These are phyloP conservation scores for Ichneumoninae sp. DNA, from an alignment of 2,888 invertebrate genomes.

Conservation along the genomic window DNA sequence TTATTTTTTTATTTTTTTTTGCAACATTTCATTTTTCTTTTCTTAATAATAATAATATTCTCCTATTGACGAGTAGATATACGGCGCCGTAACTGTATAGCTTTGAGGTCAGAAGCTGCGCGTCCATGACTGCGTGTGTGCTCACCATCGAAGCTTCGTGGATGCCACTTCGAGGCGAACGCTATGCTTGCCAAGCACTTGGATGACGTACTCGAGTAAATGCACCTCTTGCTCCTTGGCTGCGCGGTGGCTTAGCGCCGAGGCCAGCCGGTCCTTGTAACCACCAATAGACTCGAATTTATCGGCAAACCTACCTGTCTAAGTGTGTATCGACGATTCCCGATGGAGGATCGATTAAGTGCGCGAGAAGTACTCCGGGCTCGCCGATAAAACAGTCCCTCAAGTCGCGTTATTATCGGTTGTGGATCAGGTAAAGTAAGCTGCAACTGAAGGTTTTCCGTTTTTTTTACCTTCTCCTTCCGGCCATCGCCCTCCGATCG, in stretches of 20 bases:
- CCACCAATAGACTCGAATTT: constrained; percentile 54
- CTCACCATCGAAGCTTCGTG: constrained; percentile 39
- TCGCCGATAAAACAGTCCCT: constrained; percentile 10
- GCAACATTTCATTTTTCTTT: not conserved
- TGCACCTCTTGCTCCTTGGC: constrained; percentile 66
- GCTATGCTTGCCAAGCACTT: constrained; percentile 75
- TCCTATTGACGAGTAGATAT: not conserved
- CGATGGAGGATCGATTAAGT: constrained; percentile 64
- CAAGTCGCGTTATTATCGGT: constrained; percentile 19
- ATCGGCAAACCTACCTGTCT: constrained; percentile 51
- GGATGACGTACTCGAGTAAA: constrained; percentile 74
- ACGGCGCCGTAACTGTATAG: not conserved
- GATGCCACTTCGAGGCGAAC: constrained; percentile 50
- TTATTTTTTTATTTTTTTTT: not conserved
- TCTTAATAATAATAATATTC: not conserved
- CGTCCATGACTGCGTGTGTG: constrained; percentile 48
- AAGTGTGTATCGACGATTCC: constrained; percentile 45
- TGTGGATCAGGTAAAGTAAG: constrained; percentile 2
- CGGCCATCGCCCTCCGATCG: not conserved
- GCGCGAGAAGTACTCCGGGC: constrained; percentile 42
- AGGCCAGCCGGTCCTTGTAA: constrained; percentile 67
- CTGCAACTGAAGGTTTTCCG: not conserved
- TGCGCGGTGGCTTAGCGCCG: constrained; percentile 59
- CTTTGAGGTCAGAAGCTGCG: constrained; percentile 29
- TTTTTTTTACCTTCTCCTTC: not conserved